A percentile compares a stretch with the other conserved stretches of the same genome.
These are phyloP conservation scores for Phenacoccus solenopsis DNA, from an alignment of 1,140 invertebrate species.

Conservation along the genomic window DNA sequence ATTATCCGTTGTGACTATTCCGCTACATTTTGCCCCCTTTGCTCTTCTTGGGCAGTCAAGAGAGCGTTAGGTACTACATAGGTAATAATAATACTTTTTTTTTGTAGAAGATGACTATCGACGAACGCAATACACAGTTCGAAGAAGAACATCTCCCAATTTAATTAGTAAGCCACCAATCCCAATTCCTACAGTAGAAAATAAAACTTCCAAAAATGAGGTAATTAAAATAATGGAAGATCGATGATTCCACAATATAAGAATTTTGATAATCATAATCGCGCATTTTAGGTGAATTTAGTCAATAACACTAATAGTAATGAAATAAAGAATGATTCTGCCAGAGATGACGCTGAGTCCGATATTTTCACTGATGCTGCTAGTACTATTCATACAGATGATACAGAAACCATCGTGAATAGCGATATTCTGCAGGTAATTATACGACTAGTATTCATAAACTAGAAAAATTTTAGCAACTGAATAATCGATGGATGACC, in stretches of 20 bases:
- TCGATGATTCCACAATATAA: too few relatives aligned
- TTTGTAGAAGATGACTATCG: constrained; percentile 22
- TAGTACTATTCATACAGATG: not conserved
- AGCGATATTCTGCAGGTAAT: not conserved
- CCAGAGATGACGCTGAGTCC: not conserved
- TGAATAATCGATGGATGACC: too few relatives aligned
- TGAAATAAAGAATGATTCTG: not conserved
- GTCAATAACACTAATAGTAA: not conserved
- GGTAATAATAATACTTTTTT: not conserved
- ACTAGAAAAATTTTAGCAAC: too few relatives aligned
- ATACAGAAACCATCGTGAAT: not conserved
- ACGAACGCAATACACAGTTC: constrained; percentile 27
- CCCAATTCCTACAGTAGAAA: not conserved
- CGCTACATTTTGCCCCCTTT: too few relatives aligned
- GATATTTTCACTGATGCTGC: not conserved
- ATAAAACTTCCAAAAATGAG: not conserved
- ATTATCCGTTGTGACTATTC: too few relatives aligned
- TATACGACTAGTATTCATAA: not conserved
- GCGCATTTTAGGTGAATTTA: not conserved
- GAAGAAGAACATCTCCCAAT: constrained; percentile 23
- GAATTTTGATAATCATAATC: not conserved
- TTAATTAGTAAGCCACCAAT: not conserved
- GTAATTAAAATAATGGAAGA: too few relatives aligned
- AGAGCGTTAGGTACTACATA: constrained; percentile 32
- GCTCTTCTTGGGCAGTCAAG: too few relatives aligned